Base-by-base conservation (phyloP, 2,888 invertebrate species). In the Tetanocera ferruginea region DNA sequence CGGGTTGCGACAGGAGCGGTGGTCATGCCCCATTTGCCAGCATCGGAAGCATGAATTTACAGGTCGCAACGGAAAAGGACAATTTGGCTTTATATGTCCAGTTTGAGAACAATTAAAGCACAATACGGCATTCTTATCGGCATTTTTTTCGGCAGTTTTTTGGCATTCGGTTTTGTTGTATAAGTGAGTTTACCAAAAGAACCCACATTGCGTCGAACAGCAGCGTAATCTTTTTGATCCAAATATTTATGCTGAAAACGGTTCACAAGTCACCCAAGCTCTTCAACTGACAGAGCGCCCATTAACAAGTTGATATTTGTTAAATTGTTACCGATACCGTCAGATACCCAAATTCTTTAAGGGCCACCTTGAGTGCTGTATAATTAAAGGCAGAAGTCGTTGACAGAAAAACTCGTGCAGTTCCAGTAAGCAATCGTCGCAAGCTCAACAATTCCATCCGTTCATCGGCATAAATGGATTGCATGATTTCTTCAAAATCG, bases 51-150 rank as follows among this genome's bases (percentile, higher is more conserved):
- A 64, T 25, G 64, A 25, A 17, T n/a, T 28, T 17, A 11, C 6
- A 5, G 64, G 64, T 25, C 64, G 55, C n/a, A n/a, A n/a, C n/a
- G n/a, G n/a, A n/a, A n/a, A n/a, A n/a, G n/a, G n/a, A n/a, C n/a
- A n/a, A n/a, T n/a, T n/a, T n/a, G n/a, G n/a, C n/a, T n/a, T n/a
- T n/a, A n/a, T n/a, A n/a, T n/a, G n/a, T n/a, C 70, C 76, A 6
- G 25, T n/a, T 67, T 31, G 25, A 8, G 71, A 76, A 37, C 76
- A 76, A 23, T 76, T 76, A 14, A 31, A 76, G 64, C 76, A 70
- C 0, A 28, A 17, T n/a, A 19, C n/a, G 9, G 49, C n/a, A n/a
- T n/a, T n/a, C n/a, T 60, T 37, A 6, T 25, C 19, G 28, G 28
- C 6, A 34, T 49, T 51, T 19, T 55, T 66, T 6, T 23, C 8